Evolutionary conservation across 1,140 invertebrate genomes (phyloP), one percentile per base, ranked within the genome.

Genomic region (Gryon sp.): DNA sequence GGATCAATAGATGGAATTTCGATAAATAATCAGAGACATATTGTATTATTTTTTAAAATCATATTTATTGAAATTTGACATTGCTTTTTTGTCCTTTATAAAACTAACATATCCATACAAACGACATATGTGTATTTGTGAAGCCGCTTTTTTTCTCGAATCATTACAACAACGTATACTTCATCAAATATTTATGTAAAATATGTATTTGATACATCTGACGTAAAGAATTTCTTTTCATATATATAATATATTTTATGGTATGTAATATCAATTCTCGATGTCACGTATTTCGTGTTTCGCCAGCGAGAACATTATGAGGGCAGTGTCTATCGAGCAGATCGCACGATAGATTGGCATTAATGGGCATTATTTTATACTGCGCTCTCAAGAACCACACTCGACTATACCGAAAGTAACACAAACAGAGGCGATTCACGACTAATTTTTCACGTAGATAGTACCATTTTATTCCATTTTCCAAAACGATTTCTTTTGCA

Each of bases 261-360:
- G 59, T 55, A 32, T 66, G 53, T 57, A 77, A 77, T 68, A 72
- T 77, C 62, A 72, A 72, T 73, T 69, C 60, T 69, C 60, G 63
- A 63, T 73, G 69, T 69, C 62, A 78, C 63, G 50, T 68, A 59
- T 59, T 66, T 72, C 55, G 69, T 68, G 66, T 78, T 69, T 63
- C 55, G 69, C 76, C 63, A 78, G 43, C 46, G 76, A 78, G 69
- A 68, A 73, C 68, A 73, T 78, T 78, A 69, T 46, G 55, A 78
- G 76, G 66, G 63, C 69, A 73, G 60, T 72, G 68, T 68, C 68
- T 78, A 78, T 78, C 55, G 68, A 78, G 63, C 68, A 50, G 68
- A 73, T 78, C 63, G 55, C 48, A 78, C 60, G 68, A 77, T 72
- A 65, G 62, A 77, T 77, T 77, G 60, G 66, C 66, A 77, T 77